Evolutionary conservation across 2,113 vertebrate species (phyloP).

Genomic region (Rana temporaria): DNA sequence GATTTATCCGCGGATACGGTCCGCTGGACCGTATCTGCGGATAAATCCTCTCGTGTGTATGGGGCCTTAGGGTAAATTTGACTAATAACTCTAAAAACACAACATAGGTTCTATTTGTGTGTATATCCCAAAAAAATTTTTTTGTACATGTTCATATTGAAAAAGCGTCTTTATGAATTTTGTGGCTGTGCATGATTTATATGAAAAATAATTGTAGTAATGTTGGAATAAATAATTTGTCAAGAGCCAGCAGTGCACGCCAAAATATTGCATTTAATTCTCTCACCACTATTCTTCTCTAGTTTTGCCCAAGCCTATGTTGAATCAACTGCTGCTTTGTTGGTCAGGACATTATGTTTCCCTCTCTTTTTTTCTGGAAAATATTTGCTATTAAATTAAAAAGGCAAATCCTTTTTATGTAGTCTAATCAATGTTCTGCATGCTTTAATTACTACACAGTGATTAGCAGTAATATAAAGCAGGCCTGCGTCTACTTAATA

Average conservation of each 20-base stretch:
- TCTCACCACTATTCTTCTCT: slow-evolving; percentile 1
- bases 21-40: too few relatives aligned
- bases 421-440: slow-evolving; percentile 45
- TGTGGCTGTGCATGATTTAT: not conserved
- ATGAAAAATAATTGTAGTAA: not conserved
- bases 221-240: slow-evolving; percentile 28
- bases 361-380: slow-evolving; percentile 5
- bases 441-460: slow-evolving; percentile 53
- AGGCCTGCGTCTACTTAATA: slow-evolving; percentile 9
- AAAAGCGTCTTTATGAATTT: not conserved
- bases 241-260: slow-evolving; percentile 2
- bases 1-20: too few relatives aligned
- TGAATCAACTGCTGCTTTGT: slow-evolving; percentile 39
- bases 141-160: not conserved
- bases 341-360: slow-evolving; percentile 27
- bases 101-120: too few relatives aligned
- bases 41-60: too few relatives aligned
- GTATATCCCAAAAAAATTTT: not conserved
- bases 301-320: slow-evolving; percentile 47
- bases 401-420: slow-evolving; percentile 58
- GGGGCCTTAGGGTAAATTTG: too few relatives aligned
- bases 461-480: slow-evolving; percentile 16
- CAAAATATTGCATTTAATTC: slow-evolving; percentile 35
- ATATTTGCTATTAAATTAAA: slow-evolving; percentile 45
- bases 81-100: too few relatives aligned